A percentile compares a stretch with the other conserved stretches of the same genome.
Evolutionary conservation across 2,113 vertebrate genomes (phyloP).

Genomic region (Otis tarda): DNA sequence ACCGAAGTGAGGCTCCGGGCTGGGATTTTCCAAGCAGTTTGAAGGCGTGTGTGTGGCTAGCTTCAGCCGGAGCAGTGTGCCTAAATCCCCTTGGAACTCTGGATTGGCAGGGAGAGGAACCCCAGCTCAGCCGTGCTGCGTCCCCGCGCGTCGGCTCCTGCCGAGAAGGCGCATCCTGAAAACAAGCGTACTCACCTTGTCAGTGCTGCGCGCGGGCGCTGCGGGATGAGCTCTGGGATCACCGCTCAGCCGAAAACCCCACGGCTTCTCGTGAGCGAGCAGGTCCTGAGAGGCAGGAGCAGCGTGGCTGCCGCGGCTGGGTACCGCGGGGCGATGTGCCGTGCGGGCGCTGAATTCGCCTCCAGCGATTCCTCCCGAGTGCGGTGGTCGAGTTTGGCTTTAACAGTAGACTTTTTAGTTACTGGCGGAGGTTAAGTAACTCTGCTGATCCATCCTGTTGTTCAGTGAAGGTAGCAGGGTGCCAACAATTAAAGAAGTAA

Average conservation of each 20-base stretch:
- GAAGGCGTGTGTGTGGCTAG: fast-evolving
- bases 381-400: background rate
- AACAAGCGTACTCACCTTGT: background rate
- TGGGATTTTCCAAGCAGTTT: background rate
- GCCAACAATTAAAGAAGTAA: constrained; percentile 64
- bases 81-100: background rate
- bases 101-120: background rate
- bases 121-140: fast-evolving
- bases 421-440: constrained; percentile 33
- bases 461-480: constrained; percentile 46
- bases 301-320: background rate
- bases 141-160: background rate
- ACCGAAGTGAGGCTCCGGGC: background rate
- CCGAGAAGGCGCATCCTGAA: background rate
- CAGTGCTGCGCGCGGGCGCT: background rate
- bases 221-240: background rate
- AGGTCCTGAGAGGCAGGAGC: background rate
- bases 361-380: background rate
- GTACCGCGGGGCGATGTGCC: background rate
- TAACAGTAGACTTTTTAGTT: background rate
- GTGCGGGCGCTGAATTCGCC: background rate
- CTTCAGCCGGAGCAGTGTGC: fast-evolving
- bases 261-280: background rate
- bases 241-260: background rate
- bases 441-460: constrained; percentile 35